A percentile compares a stretch with the other conserved stretches of the same genome.
These are phyloP conservation scores for Leptinotarsa texana DNA, from an alignment of 1,140 invertebrate genomes.

Conservation along the genomic window DNA sequence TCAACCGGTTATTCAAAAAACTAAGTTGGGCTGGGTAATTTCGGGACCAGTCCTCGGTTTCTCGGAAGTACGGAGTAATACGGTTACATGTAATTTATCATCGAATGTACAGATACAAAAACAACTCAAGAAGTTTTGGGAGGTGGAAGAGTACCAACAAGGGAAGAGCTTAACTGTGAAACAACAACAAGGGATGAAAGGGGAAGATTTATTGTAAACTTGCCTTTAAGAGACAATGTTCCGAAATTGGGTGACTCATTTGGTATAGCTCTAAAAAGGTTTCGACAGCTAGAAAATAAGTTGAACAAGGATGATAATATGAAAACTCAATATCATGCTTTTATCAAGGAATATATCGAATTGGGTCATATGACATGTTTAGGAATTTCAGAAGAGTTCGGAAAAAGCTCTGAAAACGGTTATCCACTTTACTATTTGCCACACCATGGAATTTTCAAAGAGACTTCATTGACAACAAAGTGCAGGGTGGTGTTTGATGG, in stretches of 20 bases:
- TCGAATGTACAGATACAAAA: not conserved
- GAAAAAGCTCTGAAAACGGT: not conserved
- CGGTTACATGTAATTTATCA: not conserved
- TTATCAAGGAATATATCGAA: conserved; percentile 10
- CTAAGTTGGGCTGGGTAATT: not conserved
- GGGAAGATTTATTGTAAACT: conserved; percentile 22
- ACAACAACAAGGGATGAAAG: conserved; percentile 11
- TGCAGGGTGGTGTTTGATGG: conserved; percentile 38
- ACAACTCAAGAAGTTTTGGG: conserved; percentile 6
- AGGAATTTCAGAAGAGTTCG: not conserved
- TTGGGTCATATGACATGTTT: conserved; percentile 18
- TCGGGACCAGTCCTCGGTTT: not conserved
- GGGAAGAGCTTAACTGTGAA: not conserved
- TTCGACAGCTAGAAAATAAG: conserved; percentile 12
- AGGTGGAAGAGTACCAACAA: conserved; percentile 4
- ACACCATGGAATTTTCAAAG: conserved; percentile 45
- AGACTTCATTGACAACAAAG: conserved; percentile 25
- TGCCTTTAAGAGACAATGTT: not conserved
- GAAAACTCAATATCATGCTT: conserved; percentile 14
- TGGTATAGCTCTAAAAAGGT: not conserved
- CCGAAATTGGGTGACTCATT: not conserved
- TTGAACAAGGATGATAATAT: conserved; percentile 12
- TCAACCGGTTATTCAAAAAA: conserved; percentile 1
- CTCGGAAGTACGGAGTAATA: not conserved
- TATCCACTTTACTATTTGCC: conserved; percentile 35